Evolutionary conservation across 2,888 invertebrate genomes (phyloP).

Genomic region (Plagodis dolabraria): DNA sequence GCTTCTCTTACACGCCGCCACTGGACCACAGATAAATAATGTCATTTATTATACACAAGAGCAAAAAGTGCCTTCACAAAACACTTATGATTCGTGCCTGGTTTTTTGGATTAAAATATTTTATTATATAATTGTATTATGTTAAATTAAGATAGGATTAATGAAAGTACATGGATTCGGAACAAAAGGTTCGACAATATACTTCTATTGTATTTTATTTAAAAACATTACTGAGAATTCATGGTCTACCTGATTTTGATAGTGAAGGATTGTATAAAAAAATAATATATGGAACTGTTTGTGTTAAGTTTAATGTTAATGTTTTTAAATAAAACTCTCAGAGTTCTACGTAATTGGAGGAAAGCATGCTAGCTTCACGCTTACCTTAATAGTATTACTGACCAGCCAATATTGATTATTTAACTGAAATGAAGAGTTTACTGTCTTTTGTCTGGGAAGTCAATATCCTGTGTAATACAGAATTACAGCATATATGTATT

Average conservation of each 20-base stretch:
- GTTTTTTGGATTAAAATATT: constrained; percentile 39
- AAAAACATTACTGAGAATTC: neutral
- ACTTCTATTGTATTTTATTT: constrained; percentile 4
- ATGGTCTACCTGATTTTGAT: no score
- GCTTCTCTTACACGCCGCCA: constrained; percentile 70
- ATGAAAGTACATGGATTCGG: constrained; percentile 12
- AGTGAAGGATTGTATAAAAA: no score
- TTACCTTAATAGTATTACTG: constrained; percentile 28
- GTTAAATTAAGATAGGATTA: constrained; percentile 29
- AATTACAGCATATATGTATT: constrained; percentile 29
- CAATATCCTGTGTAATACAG: constrained; percentile 35
- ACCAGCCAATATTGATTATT: constrained; percentile 32
- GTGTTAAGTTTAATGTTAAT: neutral
- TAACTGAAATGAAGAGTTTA: constrained; percentile 29
- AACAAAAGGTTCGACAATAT: constrained; percentile 26
- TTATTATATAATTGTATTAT: constrained; percentile 19
- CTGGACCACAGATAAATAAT: constrained; percentile 55
- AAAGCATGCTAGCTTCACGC: constrained; percentile 27
- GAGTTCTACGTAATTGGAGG: constrained; percentile 4
- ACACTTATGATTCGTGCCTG: constrained; percentile 65
- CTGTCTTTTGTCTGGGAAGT: constrained; percentile 18
- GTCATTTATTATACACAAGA: constrained; percentile 38
- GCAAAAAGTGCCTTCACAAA: constrained; percentile 60
- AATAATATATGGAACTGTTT: no score
- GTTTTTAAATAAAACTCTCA: constrained; percentile 19